Evolutionary conservation across 2,888 invertebrate genomes (phyloP), one percentile per base, ranked within the genome.

Genomic region (Resseliella maxima): DNA sequence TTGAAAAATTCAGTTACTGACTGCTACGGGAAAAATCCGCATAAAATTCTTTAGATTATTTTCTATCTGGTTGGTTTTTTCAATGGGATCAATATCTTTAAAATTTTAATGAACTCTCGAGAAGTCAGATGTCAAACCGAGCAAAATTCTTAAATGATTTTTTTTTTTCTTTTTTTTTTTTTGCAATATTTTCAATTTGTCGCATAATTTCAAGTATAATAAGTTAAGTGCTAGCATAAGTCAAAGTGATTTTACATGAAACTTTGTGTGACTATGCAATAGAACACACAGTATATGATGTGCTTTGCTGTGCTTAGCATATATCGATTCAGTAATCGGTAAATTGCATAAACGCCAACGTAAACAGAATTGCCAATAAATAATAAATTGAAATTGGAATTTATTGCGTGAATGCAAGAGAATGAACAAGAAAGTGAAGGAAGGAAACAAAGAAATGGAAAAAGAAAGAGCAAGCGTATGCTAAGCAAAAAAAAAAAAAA

Each of bases 321-420:
- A 72, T 72, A 72, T 72, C 72, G 31, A 72, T 31, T 15, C 59
- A 59, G 59, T 24, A 3, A 31, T 72, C 72, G 72, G 31, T 31
- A 72, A 72, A 72, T 72, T 72, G 72, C 72, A 72, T 72, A 72
- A 72, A 72, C 72, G 72, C 72, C 31, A 72, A 72, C 72, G 72
- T 35, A 31, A 72, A 72, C 72, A 72, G 72, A 72, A 72, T 72
- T 72, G 31, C 72, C 72, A 72, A 72, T 72, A 72, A 72, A 72
- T 72, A 72, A 72, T 72, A 72, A 72, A 72, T 72, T 72, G 12
- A 35, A 72, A 72, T 72, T 72, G n/a, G 59, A 59, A 59, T 59
- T 72, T 72, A 72, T 72, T 18, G 72, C 31, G n/a, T 15, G 31
- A 72, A 35, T 72, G 31, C n/a, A 2, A 12, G 15, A 27, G 27